Base-by-base conservation (phyloP, 1,140 invertebrate species). In the Wiebesia pumilae region DNA sequence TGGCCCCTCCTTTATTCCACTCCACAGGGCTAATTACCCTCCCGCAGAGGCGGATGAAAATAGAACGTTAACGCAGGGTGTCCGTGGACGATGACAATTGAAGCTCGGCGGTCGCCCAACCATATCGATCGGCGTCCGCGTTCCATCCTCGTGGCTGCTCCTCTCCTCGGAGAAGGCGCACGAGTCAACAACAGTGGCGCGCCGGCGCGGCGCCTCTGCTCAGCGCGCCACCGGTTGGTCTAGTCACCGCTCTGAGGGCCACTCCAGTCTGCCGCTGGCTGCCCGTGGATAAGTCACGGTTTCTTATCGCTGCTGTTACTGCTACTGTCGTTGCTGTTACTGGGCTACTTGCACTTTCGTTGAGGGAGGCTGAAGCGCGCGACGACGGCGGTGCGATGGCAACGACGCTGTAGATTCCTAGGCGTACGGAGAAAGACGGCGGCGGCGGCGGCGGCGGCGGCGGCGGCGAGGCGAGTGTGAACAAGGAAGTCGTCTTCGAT, bases 241-340 rank as follows among this genome's bases (percentile, higher is more conserved):
- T 2, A 62, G 58, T 4, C 58, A 38, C 79, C 58, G 43, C 47
- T 43, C 19, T 24, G 24, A 12, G 69, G 80, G 67, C 85, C 67
- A 19, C 54, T 86, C 67, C 78, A 86, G 85, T 86, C 85, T 78
- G 85, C 85, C 85, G 80, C 85, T 82, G 85, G 85, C 85, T 82
- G 69, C 38, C 47, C 84, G 84, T 47, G 84, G 79, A 65, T 73
- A 14, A 51, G 62, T 67, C 79, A 79, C 84, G 51, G 51, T 38
- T 65, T 47, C 3, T 35, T 7, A 33, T 35, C 65, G 71, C 71
- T 75, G 38, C 71, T 43, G 71, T 38, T 33, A 33, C 51, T 10
- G 79, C 35, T 27, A 9, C 35, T 21, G 35, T 35, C 24, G 30
- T 24, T 21, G 51, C 43, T 7, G 33, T 30, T 7, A 7, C 40